These are phyloP conservation scores for Eupithecia insigniata DNA, from an alignment of 2,888 invertebrate species.

Conservation along the genomic window DNA sequence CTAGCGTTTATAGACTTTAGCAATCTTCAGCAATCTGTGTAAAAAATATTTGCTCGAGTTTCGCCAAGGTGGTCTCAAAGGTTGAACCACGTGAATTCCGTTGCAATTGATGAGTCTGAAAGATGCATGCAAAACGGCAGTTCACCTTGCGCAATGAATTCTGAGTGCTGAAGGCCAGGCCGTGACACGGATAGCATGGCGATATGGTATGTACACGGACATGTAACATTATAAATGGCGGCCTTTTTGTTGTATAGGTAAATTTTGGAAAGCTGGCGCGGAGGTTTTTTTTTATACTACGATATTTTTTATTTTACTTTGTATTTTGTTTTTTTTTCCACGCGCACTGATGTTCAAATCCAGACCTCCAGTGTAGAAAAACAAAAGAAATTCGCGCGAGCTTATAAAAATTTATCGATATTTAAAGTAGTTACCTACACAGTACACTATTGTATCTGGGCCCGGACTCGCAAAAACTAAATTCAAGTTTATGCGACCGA, in stretches of 20 bases:
- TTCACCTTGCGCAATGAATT: conserved; percentile 63
- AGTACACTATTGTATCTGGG: no score
- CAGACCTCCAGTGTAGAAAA: no score
- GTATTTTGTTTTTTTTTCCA: no score
- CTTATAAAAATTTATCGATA: no score
- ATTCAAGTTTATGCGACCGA: no score
- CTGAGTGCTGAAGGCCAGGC: conserved; percentile 64
- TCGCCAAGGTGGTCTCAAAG: not conserved
- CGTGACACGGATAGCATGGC: conserved; percentile 67
- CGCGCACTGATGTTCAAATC: no score
- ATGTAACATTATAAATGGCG: conserved; percentile 45
- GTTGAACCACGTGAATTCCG: not conserved
- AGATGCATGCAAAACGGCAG: conserved; percentile 55
- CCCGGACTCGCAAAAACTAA: no score
- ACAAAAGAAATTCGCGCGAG: no score
- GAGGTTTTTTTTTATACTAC: no score
- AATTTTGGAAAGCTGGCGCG: no score
- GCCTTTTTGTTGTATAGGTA: conserved; percentile 13
- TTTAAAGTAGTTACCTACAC: no score
- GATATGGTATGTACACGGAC: conserved; percentile 48
- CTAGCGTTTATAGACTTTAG: not conserved
- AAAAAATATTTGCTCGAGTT: not conserved
- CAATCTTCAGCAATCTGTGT: not conserved
- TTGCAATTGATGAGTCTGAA: conserved; percentile 44
- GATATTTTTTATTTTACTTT: no score